A percentile compares a stretch with the other conserved stretches of the same genome.
Evolutionary conservation across 2,797 vertebrate species (phyloP).

Genomic region (Hemibagrus guttatus): DNA sequence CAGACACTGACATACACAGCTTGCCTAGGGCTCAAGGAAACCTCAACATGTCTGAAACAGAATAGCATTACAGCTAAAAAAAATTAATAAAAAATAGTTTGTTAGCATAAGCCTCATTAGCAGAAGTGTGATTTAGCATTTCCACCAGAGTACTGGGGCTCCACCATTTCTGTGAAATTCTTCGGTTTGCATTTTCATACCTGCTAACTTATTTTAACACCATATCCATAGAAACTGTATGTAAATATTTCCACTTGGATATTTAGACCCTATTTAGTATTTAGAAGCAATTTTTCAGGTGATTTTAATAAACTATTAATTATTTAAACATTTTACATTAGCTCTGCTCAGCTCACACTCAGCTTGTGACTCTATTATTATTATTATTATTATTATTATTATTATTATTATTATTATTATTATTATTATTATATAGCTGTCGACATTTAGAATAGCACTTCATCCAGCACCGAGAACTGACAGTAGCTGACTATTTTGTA

Average conservation of each 20-base stretch:
- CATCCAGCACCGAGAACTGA: not conserved
- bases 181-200: not conserved
- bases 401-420: too few species aligned
- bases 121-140: not conserved
- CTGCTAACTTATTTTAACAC: not conserved
- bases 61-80: not conserved
- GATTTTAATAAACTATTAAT: too few species aligned
- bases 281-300: not conserved
- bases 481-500: not conserved
- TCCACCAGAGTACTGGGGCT: not conserved
- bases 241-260: not conserved
- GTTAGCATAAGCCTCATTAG: constrained; percentile 25
- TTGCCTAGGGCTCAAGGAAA: constrained; percentile 7
- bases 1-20: constrained; percentile 2
- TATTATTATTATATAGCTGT: not conserved
- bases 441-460: not conserved
- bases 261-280: not conserved
- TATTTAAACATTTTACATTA: not conserved
- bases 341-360: not conserved
- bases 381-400: too few species aligned
- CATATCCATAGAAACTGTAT: too few species aligned
- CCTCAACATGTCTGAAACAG: constrained; percentile 29
- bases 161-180: not conserved
- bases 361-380: not conserved
- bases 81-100: not conserved